Base-by-base conservation (phyloP, 2,113 vertebrate species). In the Seriola aureovittata region DNA sequence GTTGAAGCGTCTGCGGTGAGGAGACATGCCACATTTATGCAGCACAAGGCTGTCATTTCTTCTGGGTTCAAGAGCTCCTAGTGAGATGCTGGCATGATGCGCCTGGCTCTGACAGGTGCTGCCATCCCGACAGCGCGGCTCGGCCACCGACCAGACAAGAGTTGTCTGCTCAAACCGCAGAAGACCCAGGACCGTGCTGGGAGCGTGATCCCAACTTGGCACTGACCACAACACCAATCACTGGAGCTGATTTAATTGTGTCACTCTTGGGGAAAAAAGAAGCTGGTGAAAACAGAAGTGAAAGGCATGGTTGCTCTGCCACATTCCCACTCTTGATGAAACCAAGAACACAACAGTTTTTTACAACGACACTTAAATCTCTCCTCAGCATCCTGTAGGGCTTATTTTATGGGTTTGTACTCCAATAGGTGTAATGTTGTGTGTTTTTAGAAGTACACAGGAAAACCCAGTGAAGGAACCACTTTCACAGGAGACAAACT, bases 121-220 rank as follows among this genome's bases (percentile, higher is more conserved):
- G 93, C 92, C 93, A 88, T 91, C 92, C 91, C 77, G 71, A 92
- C 92, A 85, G 92, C 40, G 72, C 71, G 9, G 91, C 92, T 88
- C 89, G 88, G 91, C 91, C 90, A 84, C 88, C 82, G 72, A 89
- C 91, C 94, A 95, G 94, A 95, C 93, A 92, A 82, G 91, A 93
- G 89, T 88, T 94, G 94, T 93, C 93, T 94, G 90, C 91, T 94
- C 78, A 75, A 87, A 85, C 92, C 59, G 80, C 83, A 87, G 90
- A 94, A 93, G 91, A 93, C 88, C 89, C 81, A 86, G 92, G 77
- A 68, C 88, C 93, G 91, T 90, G 93, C 94, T 92, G 95, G 82
- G 95, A 89, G 91, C 89, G 82, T 87, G 92, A 95, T 94, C 93
- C 92, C 91, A 86, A 88, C 83, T 94, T 95, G 95, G 93, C 95